Evolutionary conservation across 2,888 invertebrate species (phyloP).

Genomic region (Eupithecia subfuscata): DNA sequence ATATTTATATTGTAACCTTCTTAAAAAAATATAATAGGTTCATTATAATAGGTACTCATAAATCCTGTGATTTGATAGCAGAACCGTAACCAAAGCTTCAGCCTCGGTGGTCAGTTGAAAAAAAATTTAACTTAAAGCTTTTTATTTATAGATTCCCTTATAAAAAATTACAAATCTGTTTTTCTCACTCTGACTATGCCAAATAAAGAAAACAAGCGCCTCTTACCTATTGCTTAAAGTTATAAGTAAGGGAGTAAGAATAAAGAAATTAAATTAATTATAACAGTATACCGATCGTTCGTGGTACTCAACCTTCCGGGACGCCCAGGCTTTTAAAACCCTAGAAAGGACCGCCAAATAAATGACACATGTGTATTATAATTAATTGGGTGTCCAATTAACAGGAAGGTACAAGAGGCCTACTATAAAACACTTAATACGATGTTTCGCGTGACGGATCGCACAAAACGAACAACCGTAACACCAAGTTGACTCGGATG

Average conservation of each 20-base stretch:
- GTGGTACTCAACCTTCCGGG: background rate
- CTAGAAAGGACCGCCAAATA: slow-evolving; percentile 1
- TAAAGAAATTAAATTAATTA: background rate
- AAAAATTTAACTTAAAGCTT: no score
- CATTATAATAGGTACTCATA: no score
- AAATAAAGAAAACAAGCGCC: no score
- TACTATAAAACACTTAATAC: background rate
- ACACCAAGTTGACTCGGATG: background rate
- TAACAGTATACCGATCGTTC: background rate
- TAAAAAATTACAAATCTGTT: no score
- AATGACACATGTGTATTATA: slow-evolving; percentile 26
- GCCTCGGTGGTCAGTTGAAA: no score
- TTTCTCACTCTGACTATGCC: no score
- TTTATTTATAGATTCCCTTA: no score
- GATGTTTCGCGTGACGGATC: background rate
- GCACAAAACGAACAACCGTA: background rate
- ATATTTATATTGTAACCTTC: no score
- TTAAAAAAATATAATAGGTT: no score
- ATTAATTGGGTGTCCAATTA: slow-evolving; percentile 34
- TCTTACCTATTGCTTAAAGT: no score
- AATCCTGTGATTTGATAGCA: no score
- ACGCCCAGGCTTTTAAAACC: slow-evolving; percentile 1
- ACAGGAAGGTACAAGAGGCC: slow-evolving; percentile 12
- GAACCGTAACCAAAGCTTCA: no score
- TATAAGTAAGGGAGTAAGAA: background rate